Percentiles rank a stretch among this genome's conserved stretches.
phyloP scores from a whole-genome alignment of 2,113 vertebrate species.

The Montifringilla adamsi region DNA sequence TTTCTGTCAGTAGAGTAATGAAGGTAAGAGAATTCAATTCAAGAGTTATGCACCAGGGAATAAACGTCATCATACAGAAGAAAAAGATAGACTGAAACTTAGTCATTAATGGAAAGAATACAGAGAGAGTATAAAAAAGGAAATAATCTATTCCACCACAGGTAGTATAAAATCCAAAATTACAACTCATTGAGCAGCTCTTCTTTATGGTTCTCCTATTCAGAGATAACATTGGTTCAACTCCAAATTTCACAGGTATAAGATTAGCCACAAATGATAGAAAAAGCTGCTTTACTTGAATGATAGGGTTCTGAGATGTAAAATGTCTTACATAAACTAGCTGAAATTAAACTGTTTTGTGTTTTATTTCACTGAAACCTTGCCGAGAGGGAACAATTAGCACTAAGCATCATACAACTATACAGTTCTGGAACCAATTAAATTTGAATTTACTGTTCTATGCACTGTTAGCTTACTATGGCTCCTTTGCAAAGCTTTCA shows the following conservation, averaged over 20 bases:
- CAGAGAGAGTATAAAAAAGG: not conserved
- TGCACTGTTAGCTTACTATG: not conserved
- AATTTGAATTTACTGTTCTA: constrained; percentile 2
- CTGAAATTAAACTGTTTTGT: not conserved
- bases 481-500: not conserved
- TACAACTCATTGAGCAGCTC: not conserved
- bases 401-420: not conserved
- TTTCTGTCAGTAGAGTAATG: not conserved
- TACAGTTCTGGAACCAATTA: not conserved
- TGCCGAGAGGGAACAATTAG: not conserved
- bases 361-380: not conserved
- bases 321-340: not conserved
- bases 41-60: not conserved
- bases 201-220: not conserved
- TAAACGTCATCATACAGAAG: not conserved
- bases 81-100: not conserved
- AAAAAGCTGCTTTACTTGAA: not conserved
- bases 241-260: not conserved
- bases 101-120: not conserved
- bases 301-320: not conserved
- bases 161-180: not conserved
- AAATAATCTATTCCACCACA: not conserved
- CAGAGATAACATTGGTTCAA: not conserved
- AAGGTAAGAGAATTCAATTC: not conserved
- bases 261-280: not conserved